A percentile compares a stretch with the other conserved stretches of the same genome.
phyloP scores from a whole-genome alignment of 2,888 invertebrate genomes.

The Eulithis testata region DNA sequence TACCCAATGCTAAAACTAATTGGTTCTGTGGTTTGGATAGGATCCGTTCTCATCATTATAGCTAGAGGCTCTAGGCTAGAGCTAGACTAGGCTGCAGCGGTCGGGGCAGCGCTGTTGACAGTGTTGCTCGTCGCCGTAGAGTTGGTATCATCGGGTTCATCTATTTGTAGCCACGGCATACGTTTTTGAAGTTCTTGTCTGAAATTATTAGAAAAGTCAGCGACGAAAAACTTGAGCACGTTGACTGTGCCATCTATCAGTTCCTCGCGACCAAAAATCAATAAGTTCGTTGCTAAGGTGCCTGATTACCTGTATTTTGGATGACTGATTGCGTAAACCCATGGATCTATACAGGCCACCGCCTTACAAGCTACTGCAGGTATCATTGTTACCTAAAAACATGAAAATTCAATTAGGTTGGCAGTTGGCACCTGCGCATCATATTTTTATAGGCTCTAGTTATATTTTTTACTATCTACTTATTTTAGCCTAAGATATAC shows the following conservation, averaged over 20 bases:
- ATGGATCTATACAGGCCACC: constrained; percentile 96
- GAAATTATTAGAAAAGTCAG: constrained; percentile 27
- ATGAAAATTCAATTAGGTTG: not conserved
- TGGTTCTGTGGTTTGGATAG: not conserved
- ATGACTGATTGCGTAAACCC: constrained; percentile 96
- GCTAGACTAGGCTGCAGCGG: constrained; percentile 57
- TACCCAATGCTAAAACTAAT: not conserved
- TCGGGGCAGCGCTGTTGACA: constrained; percentile 62
- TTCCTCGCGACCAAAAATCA: no score
- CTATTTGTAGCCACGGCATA: constrained; percentile 91
- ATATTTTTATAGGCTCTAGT: no score
- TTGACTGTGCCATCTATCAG: no score
- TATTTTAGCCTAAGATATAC: no score
- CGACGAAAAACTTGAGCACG: not conserved
- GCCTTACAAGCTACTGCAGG: constrained; percentile 94
- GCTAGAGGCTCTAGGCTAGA: no score
- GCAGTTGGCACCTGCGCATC: no score
- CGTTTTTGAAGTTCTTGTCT: constrained; percentile 92
- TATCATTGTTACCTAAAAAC: constrained; percentile 89
- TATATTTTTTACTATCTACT: no score
- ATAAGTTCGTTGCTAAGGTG: no score
- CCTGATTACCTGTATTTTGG: constrained; percentile 89
- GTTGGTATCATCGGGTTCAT: constrained; percentile 86
- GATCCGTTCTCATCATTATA: not conserved
- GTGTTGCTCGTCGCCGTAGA: constrained; percentile 83